Evolutionary conservation across 2,888 invertebrate genomes (phyloP), one percentile per base, ranked within the genome.

Genomic region (Trichopoda pennipes): DNA sequence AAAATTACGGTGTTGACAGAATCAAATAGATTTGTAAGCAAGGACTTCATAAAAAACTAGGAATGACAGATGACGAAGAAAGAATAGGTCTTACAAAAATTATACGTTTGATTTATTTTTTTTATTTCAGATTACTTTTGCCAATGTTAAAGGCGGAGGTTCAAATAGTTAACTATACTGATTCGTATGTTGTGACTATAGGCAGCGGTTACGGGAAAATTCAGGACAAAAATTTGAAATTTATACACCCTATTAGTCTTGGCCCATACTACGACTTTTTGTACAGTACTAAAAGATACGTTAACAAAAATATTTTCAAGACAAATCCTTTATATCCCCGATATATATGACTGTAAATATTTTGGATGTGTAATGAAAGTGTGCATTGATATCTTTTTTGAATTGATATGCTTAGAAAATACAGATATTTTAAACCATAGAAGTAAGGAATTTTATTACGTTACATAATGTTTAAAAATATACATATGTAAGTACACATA

Each of bases 141-240:
- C 47, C 58, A 49, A 7, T 70, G 47, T 10, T 58, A 8, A 70
- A 47, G 9, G 58, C 58, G 8, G 56, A 70, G 3, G 19, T 70
- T 14, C 47, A 70, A 35, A 58, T 70, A 44, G 19, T 47, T 32
- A 70, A 70, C 9, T 70, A 58, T 16, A 58, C 70, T 7, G 32
- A 49, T 49, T 70, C 32, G 2, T 42, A 70, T 58, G n/a, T 58
- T 14, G 35, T 70, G 1, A 47, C n/a, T 8, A 32, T 70, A n/a
- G 16, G 58, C n/a, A 35, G 47, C 47, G 58, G 70, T 16, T 47
- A 19, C 17, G 32, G 28, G 16, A 56, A 55, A 44, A 47, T 61
- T 3, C 61, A 47, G 21, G 61, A 61, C 23, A 28, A 44, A n/a
- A 61, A n/a, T n/a, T 61, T 61, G 10, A 61, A 61, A 47, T 28